Evolutionary conservation across 2,113 vertebrate species (phyloP), one percentile per base, ranked within the genome.

Genomic region (Plotosus lineatus): DNA sequence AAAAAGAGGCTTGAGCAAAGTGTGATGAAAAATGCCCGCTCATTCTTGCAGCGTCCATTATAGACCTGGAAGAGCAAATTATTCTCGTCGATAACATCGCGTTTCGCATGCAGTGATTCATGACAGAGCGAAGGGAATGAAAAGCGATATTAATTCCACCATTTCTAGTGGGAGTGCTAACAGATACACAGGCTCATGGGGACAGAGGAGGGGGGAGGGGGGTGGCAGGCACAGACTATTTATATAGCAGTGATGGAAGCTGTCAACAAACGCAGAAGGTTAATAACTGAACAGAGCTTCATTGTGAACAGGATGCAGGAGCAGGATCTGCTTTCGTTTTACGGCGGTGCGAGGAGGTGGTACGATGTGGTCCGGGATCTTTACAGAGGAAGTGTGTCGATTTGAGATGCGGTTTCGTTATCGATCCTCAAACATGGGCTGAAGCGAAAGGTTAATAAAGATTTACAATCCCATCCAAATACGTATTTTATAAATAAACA

Each of bases 191-290:
- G 53, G 63, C 55, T 80, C 78, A 65, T 77, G 87, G 89, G 87
- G 21, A 21, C 0, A 23, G 53, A 1, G 44, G 46, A 46, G 7
- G 26, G 10, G 3, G 4, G 44, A 12, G 0, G 7, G 3, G 28
- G 28, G 8, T 44, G 8, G 3, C 73, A 84, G 79, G 81, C n/a
- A 83, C 23, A 17, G 77, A 60, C 82, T 90, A 86, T 83, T 83
- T 83, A 87, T 86, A 86, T 58, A 84, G 84, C 60, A 81, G 58
- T 85, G 82, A 86, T 81, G 78, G 87, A 83, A 85, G 78, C 38
- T 85, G 81, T 58, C 84, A 63, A 71, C 28, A 61, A 58, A 48
- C 79, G 65, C 53, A 61, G 81, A 83, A 71, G 73, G 82, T 77
- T 84, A 89, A 87, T 87, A 82, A 65, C n/a, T 31, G 68, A 65